Conservation (phyloP, 2,797 vertebrate genomes). For the Paguma larvata region DNA sequence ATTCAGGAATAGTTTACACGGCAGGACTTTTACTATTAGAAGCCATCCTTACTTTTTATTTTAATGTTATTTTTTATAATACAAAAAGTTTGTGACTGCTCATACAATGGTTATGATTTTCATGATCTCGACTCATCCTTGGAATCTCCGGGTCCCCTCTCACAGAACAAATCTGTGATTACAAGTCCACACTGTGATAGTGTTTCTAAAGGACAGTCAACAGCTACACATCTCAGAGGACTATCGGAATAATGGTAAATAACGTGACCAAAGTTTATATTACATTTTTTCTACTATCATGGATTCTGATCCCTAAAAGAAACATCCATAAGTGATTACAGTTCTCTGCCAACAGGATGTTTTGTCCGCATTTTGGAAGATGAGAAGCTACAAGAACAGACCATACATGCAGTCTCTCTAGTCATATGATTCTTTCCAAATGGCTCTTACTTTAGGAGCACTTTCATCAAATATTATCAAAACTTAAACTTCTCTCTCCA, state of each 20-base stretch:
- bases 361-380: slow-evolving; percentile 77
- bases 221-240: background rate
- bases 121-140: background rate
- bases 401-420: background rate
- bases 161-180: background rate
- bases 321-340: slow-evolving; percentile 74
- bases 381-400: slow-evolving; percentile 72
- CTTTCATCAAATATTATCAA: slow-evolving; percentile 83
- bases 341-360: slow-evolving; percentile 81
- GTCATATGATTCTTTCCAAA: slow-evolving; percentile 83
- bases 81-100: background rate
- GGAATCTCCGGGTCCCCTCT: background rate
- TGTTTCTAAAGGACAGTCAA: background rate
- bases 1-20: background rate
- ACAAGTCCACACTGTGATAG: background rate
- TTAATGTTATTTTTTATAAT: background rate
- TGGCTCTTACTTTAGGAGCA: slow-evolving; percentile 79
- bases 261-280: slow-evolving; percentile 20
- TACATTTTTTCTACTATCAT: slow-evolving; percentile 11
- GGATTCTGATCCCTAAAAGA: slow-evolving; percentile 39
- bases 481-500: slow-evolving; percentile 82
- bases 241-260: background rate
- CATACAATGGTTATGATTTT: background rate
- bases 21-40: background rate
- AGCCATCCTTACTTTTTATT: background rate